phyloP scores from a whole-genome alignment of 2,113 vertebrate genomes.

The Seriola rivoliana region DNA sequence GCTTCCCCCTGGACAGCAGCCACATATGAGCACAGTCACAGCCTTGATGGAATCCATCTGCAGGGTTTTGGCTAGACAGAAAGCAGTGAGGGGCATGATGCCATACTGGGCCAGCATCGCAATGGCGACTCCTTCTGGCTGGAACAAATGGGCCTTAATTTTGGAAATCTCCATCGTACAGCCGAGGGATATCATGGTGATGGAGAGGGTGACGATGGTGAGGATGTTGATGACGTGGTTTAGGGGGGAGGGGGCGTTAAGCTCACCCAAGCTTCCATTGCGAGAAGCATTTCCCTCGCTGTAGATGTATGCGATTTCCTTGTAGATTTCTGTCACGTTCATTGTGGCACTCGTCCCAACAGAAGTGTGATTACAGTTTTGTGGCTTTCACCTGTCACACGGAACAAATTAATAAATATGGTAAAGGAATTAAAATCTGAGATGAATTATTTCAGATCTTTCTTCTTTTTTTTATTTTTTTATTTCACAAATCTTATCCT shows the following conservation, averaged over 20 bases:
- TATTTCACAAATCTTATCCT: not conserved
- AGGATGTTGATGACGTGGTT: slow-evolving; percentile 78
- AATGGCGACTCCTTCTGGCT: slow-evolving; percentile 85
- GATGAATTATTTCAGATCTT: not conserved
- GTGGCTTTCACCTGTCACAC: slow-evolving; percentile 47
- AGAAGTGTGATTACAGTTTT: not conserved
- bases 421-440: not conserved
- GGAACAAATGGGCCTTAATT: slow-evolving; percentile 86
- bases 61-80: slow-evolving; percentile 84
- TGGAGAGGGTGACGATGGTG: slow-evolving; percentile 76
- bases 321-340: slow-evolving; percentile 63
- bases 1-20: slow-evolving; percentile 89
- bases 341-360: slow-evolving; percentile 44
- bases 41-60: slow-evolving; percentile 80
- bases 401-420: slow-evolving; percentile 21
- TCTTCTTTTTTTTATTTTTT: too few species aligned
- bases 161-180: slow-evolving; percentile 89
- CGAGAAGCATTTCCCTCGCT: slow-evolving; percentile 58
- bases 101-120: slow-evolving; percentile 88
- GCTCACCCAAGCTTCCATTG: slow-evolving; percentile 22
- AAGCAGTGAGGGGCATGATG: slow-evolving; percentile 90
- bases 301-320: not conserved
- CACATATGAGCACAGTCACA: slow-evolving; percentile 88
- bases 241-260: slow-evolving; percentile 45
- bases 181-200: slow-evolving; percentile 87